Base-by-base conservation (phyloP, 2,113 vertebrate genomes). In the Notarius quadriscutis region DNA sequence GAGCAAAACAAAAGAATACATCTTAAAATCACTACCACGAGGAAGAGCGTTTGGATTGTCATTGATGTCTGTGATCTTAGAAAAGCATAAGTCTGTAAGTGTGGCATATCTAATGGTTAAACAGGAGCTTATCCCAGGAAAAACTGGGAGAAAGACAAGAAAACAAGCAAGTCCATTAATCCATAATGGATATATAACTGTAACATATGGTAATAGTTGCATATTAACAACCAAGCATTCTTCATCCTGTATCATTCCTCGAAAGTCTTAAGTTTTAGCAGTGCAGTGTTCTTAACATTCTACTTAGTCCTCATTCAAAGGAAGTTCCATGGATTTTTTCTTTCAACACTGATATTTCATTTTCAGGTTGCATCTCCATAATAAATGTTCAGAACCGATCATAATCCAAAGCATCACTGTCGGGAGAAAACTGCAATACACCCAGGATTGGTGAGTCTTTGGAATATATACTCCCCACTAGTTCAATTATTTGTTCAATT, bases 1-100 rank as follows among this genome's bases (percentile, higher is more conserved):
- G 0, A 41, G 90, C 1, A 85, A 85, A 58, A 8, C 62, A 78
- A 12, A 83, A n/a, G 20, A 75, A 57, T 14, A 22, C 18, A 84
- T 20, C 48, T 27, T 48, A 22, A 48, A 55, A 62, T n/a, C 17
- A 48, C 53, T 1, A 81, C 55, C n/a, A 83, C 5, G 6, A 30
- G 20, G 9, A 53, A 3, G 81, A 69, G 12, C 20, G 9, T 34
- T 12, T 18, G 58, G 34, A 41, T 15, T 62, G 18, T 81, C 80
- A 2, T 27, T 22, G 14, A 30, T 25, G 18, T 50, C 41, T 11
- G 2, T 22, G 72, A 75, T 41, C 1, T 72, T 30, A 18, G 30
- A 72, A 72, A 15, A 15, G 4, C 4, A 69, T 30, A 27, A 2
- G 25, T 65, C 22, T 65, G 25, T 65, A 25, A 65, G 60, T 62